These are phyloP conservation scores for Heteromurus nitidus DNA, from an alignment of 2,888 invertebrate species.

Conservation along the genomic window DNA sequence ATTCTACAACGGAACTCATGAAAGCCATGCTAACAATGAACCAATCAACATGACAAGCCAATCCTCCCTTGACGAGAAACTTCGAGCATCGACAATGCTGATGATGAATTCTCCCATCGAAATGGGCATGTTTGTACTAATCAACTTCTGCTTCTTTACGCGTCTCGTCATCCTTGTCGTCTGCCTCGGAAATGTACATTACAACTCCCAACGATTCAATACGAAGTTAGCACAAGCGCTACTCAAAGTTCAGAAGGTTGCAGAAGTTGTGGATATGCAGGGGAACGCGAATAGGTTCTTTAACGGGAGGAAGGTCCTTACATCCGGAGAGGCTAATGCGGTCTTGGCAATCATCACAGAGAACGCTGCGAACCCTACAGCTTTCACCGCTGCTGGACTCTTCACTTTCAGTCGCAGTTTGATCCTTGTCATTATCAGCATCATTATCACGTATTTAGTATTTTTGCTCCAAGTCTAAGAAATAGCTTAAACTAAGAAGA, in stretches of 20 bases:
- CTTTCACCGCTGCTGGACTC: constrained; percentile 59
- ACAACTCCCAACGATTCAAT: constrained; percentile 42
- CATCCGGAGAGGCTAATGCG: constrained; percentile 36
- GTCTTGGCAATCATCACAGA: constrained; percentile 54
- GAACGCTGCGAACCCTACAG: constrained; percentile 51
- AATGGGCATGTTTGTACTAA: constrained; percentile 32
- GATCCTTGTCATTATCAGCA: constrained; percentile 53
- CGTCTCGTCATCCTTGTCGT: constrained; percentile 42
- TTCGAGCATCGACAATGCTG: too few relatives aligned
- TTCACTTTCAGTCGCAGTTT: constrained; percentile 45
- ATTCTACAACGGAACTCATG: not conserved
- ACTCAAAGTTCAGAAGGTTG: constrained; percentile 42
- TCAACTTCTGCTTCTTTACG: constrained; percentile 14
- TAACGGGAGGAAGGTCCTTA: constrained; percentile 24
- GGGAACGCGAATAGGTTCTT: not conserved
- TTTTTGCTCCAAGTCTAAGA: constrained; percentile 61
- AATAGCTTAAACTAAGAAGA: too few relatives aligned
- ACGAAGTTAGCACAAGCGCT: constrained; percentile 41
- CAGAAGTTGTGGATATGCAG: not conserved
- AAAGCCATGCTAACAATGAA: not conserved
- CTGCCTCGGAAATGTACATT: constrained; percentile 51
- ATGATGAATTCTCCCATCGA: not conserved
- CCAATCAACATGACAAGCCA: not conserved
- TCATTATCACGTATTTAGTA: constrained; percentile 57
- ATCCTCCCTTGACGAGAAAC: too few relatives aligned